Evolutionary conservation across 2,888 invertebrate species (phyloP).

Genomic region (Empis livida): DNA sequence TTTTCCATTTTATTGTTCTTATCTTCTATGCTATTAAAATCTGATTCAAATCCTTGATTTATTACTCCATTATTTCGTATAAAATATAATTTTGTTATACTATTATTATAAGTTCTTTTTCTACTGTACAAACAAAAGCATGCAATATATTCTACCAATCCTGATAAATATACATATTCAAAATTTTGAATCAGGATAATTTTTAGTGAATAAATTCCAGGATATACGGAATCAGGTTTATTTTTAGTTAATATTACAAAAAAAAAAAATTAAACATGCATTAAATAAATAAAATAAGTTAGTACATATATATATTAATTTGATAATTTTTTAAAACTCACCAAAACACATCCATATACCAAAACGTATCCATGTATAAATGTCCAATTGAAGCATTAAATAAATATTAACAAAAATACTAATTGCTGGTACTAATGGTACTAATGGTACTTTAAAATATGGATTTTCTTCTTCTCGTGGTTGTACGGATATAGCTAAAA

Average conservation of each 20-base stretch:
- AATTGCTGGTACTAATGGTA: constrained; percentile 67
- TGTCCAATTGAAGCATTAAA: constrained; percentile 67
- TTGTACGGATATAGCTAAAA: constrained; percentile 27
- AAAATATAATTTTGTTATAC: neutral
- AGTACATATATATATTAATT: neutral
- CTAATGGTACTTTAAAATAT: constrained; percentile 58
- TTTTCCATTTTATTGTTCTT: neutral
- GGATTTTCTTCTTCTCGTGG: constrained; percentile 23
- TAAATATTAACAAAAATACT: constrained; percentile 77
- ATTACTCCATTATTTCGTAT: neutral
- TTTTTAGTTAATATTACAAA: too few species aligned
- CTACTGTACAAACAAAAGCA: constrained; percentile 27
- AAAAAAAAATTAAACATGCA: neutral
- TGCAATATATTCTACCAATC: constrained; percentile 27
- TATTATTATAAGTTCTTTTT: constrained; percentile 2
- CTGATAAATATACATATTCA: constrained; percentile 12
- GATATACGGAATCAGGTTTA: too few species aligned
- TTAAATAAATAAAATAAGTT: neutral
- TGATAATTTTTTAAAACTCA: constrained; percentile 36
- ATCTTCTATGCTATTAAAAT: neutral
- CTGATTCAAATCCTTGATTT: neutral
- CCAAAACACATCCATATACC: constrained; percentile 71
- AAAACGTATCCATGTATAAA: constrained; percentile 72
- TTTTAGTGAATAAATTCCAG: neutral
- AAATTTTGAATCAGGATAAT: neutral